Evolutionary conservation across 2,797 vertebrate species (phyloP).

Genomic region (Pagetopsis macropterus): DNA sequence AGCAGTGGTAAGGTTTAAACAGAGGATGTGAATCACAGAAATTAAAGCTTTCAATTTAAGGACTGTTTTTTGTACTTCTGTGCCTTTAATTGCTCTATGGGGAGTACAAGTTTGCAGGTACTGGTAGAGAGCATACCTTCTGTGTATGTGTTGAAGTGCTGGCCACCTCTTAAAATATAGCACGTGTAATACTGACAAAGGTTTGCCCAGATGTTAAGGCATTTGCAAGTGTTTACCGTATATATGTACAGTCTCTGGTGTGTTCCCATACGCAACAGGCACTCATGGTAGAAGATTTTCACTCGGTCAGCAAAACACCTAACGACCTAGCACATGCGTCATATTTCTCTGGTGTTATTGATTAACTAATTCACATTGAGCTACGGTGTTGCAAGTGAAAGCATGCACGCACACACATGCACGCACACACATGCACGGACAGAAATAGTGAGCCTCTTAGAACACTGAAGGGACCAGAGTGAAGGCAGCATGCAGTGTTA

Average conservation of each 20-base stretch:
- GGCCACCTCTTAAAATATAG: slow-evolving; percentile 37
- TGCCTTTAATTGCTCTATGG: slow-evolving; percentile 14
- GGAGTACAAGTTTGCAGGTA: slow-evolving; percentile 34
- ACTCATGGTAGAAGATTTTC: slow-evolving; percentile 26
- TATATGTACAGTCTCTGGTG: neutral
- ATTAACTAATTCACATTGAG: slow-evolving; percentile 44
- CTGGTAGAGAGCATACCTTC: neutral
- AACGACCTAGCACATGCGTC: slow-evolving; percentile 5
- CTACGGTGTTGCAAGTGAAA: slow-evolving; percentile 15
- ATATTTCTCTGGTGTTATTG: slow-evolving; percentile 38
- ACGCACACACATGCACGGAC: slow-evolving; percentile 10
- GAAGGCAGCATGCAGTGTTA: slow-evolving; percentile 36
- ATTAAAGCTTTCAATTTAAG: slow-evolving; percentile 44
- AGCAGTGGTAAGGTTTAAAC: slow-evolving; percentile 41
- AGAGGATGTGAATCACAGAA: slow-evolving; percentile 54
- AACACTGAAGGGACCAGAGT: slow-evolving; percentile 29
- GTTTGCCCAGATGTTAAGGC: slow-evolving; percentile 50
- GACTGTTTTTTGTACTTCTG: slow-evolving; percentile 26
- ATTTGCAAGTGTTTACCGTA: neutral
- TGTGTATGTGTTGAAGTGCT: slow-evolving; percentile 32
- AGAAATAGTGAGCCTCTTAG: slow-evolving; percentile 18
- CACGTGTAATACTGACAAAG: slow-evolving; percentile 38
- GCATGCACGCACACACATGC: slow-evolving; percentile 3
- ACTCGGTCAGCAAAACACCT: slow-evolving; percentile 35
- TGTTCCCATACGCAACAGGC: slow-evolving; percentile 3